These are phyloP conservation scores for Eptesicus fuscus DNA, from an alignment of 2,113 vertebrate genomes.

Conservation along the genomic window DNA sequence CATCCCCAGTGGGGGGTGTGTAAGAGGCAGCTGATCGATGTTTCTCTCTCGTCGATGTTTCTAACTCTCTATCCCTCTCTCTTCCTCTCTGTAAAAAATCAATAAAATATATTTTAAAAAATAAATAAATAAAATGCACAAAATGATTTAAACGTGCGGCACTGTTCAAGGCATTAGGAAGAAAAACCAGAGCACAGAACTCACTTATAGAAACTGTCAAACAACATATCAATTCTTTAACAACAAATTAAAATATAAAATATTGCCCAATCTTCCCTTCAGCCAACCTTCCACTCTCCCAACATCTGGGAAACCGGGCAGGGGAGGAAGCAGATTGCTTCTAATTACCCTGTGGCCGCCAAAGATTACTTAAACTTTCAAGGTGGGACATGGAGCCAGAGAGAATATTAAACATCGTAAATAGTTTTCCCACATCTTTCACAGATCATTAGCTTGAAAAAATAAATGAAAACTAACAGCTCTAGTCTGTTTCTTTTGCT, in stretches of 20 bases:
- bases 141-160: not conserved
- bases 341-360: constrained; percentile 24
- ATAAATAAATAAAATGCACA: not conserved
- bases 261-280: constrained; percentile 26
- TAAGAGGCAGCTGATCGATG: too few species aligned
- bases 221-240: constrained; percentile 33
- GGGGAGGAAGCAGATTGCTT: constrained; percentile 22
- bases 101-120: too few species aligned
- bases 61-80: too few species aligned
- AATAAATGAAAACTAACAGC: constrained; percentile 46
- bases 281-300: constrained; percentile 35
- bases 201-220: constrained; percentile 39
- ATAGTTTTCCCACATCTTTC: constrained; percentile 14
- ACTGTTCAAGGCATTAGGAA: not conserved
- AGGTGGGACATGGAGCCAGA: constrained; percentile 41
- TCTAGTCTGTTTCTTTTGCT: constrained; percentile 1
- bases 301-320: constrained; percentile 44
- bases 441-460: constrained; percentile 20
- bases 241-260: constrained; percentile 45
- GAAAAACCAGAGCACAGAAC: constrained; percentile 1
- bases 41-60: too few species aligned
- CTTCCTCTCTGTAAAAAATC: too few species aligned
- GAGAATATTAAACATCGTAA: constrained; percentile 38
- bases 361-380: constrained; percentile 38
- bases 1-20: too few species aligned